Base-by-base conservation (phyloP, 1,140 invertebrate genomes). In the Babylonia areolata region DNA sequence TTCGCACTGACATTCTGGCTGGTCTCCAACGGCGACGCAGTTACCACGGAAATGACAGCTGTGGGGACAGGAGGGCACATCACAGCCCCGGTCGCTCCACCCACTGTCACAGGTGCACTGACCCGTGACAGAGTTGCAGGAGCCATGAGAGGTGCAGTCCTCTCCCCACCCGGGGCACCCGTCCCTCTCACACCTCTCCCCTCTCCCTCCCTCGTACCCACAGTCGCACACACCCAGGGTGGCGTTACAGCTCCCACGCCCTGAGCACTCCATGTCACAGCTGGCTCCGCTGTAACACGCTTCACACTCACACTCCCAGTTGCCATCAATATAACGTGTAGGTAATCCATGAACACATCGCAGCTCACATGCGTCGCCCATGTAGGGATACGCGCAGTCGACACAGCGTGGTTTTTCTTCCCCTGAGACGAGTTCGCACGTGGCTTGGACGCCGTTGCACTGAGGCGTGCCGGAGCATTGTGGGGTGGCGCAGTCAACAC, bases 311-410 rank as follows among this genome's bases (percentile, higher is more conserved):
- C 90, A 91, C n/a, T 81, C 69, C 90, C 90, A 91, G 40, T 64
- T 81, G 75, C 86, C 88, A 86, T 89, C 85, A 17, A 54, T 20
- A n/a, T 78, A 80, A 51, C 89, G 71, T 37, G 81, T 33, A 28
- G 87, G 69, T 12, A 69, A 85, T 20, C 90, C 90, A 81, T 89
- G 64, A 5, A 87, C 54, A 85, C 88, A 91, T 33, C 69, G 79
- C 33, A 79, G 82, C 87, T 91, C 88, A 85, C 90, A 91, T 15
- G 79, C 83, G 75, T 91, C 90, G n/a, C 90, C 90, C 73, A 89
- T 89, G 83, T 86, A 89, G 0, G 89, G 89, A 75, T 81, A 81
- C 20, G 75, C 31, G 54, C 90, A 91, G 69, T 88, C 89, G 39
- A 87, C 79, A 75, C 90, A 91, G n/a, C 88, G 78, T 12, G 90